Percentiles rank a stretch among this genome's conserved stretches.
phyloP scores from a whole-genome alignment of 2,888 invertebrate genomes.

The Polydrusus pterygomalis region DNA sequence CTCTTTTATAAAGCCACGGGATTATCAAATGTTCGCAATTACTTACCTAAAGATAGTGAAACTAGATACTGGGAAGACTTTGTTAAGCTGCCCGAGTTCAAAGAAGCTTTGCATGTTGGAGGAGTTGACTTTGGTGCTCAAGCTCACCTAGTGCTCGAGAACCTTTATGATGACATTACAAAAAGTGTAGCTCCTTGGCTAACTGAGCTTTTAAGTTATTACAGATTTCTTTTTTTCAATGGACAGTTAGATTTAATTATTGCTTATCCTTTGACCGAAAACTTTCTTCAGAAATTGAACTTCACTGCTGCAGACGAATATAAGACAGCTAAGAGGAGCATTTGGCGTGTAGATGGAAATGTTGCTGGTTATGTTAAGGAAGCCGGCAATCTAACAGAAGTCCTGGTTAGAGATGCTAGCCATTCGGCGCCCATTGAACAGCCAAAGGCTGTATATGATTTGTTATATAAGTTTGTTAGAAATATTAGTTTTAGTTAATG shows the following conservation, averaged over 20 bases:
- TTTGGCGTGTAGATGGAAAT: constrained; percentile 80
- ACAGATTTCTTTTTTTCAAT: constrained; percentile 85
- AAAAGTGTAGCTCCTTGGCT: constrained; percentile 60
- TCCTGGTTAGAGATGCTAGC: constrained; percentile 84
- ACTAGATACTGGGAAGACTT: too few species aligned
- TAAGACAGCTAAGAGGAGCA: constrained; percentile 76
- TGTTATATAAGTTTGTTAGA: constrained; percentile 73
- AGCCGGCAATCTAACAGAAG: constrained; percentile 81
- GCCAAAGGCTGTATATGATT: constrained; percentile 82
- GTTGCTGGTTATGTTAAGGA: constrained; percentile 84
- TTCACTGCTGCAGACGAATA: constrained; percentile 71
- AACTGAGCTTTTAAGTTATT: constrained; percentile 78
- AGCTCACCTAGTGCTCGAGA: too few species aligned
- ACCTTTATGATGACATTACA: constrained; percentile 67
- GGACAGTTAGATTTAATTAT: constrained; percentile 93
- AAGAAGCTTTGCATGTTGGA: too few species aligned
- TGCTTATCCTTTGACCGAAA: constrained; percentile 87
- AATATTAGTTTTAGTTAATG: constrained; percentile 36
- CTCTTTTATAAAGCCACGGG: too few species aligned
- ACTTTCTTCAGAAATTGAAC: constrained; percentile 80
- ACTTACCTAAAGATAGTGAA: too few species aligned
- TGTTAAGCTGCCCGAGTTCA: too few species aligned
- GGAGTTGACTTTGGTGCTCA: too few species aligned
- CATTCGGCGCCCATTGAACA: constrained; percentile 88
- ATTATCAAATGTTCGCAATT: too few species aligned